These are phyloP conservation scores for Paragorgia papillata DNA, from an alignment of 92 coral and sea anemone species.

Conservation along the genomic window DNA sequence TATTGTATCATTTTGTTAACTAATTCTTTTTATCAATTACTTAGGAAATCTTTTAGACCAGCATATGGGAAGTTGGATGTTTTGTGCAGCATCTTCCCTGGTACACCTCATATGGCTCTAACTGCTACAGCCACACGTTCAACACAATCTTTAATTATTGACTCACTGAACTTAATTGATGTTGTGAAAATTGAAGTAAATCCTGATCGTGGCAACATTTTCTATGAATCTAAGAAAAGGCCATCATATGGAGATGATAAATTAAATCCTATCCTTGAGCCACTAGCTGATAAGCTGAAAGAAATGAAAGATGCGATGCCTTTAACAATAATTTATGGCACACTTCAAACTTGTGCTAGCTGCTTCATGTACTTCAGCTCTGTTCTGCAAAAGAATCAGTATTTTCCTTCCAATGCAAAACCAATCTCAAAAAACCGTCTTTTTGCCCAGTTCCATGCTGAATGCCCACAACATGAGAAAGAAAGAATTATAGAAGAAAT, in stretches of 20 bases:
- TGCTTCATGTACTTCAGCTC: slow-evolving; percentile 49
- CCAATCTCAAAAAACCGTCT: slow-evolving; percentile 50
- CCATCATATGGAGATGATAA: slow-evolving; percentile 45
- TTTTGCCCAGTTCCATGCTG: slow-evolving; percentile 66
- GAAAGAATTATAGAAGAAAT: slow-evolving; percentile 52
- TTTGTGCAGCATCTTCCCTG: slow-evolving; percentile 46
- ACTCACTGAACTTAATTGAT: slow-evolving; percentile 27
- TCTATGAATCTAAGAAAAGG: slow-evolving; percentile 14
- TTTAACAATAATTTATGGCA: slow-evolving; percentile 62
- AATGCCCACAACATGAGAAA: slow-evolving; percentile 63
- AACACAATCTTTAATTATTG: slow-evolving; percentile 22
- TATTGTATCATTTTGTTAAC: too few relatives aligned
- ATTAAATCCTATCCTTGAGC: slow-evolving; percentile 26
- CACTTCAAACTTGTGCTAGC: slow-evolving; percentile 49
- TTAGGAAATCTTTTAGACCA: too few relatives aligned
- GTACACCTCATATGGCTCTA: slow-evolving; percentile 38
- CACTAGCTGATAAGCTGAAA: slow-evolving; percentile 37
- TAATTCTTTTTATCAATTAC: too few relatives aligned
- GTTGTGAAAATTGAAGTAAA: slow-evolving; percentile 15
- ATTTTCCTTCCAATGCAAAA: slow-evolving; percentile 45
- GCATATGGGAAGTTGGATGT: too few relatives aligned
- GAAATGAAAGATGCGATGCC: slow-evolving; percentile 42
- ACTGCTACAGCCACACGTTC: slow-evolving; percentile 51
- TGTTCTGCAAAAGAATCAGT: slow-evolving; percentile 44
- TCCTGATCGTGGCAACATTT: slow-evolving; percentile 58